Conservation (phyloP, 2,797 vertebrate species). For the Poeciliopsis presidionis region DNA sequence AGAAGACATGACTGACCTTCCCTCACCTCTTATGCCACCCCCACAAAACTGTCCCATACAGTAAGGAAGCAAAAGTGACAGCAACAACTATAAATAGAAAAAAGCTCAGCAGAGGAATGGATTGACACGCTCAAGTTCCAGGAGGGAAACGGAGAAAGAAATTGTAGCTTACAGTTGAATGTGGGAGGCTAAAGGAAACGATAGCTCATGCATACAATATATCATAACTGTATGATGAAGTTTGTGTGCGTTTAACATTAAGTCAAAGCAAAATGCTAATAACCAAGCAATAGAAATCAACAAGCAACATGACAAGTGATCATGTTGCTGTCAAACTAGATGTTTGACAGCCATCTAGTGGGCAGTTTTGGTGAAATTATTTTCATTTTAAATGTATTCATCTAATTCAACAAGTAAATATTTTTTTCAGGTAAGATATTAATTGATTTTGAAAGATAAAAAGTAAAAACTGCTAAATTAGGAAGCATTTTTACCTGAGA, state of each 20-base stretch:
- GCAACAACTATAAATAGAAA: slow-evolving; percentile 73
- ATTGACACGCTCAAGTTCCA: slow-evolving; percentile 48
- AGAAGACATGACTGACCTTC: slow-evolving; percentile 12
- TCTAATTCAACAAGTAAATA: neutral
- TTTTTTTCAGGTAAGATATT: neutral
- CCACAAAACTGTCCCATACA: slow-evolving; percentile 41
- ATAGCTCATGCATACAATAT: neutral
- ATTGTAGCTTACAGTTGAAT: slow-evolving; percentile 46
- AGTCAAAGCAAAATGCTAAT: neutral
- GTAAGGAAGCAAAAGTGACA: slow-evolving; percentile 61
- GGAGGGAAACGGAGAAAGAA: slow-evolving; percentile 14
- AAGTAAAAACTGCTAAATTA: neutral
- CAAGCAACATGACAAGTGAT: neutral
- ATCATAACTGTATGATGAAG: neutral
- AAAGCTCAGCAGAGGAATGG: slow-evolving; percentile 58
- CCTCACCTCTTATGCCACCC: neutral
- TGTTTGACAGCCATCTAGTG: slow-evolving; percentile 52
- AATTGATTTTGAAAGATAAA: neutral
- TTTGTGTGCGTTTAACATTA: neutral
- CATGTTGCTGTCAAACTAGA: no score
- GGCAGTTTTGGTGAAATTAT: slow-evolving; percentile 9
- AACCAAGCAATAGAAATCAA: slow-evolving; percentile 7
- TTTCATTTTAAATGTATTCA: neutral
- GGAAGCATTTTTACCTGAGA: neutral
- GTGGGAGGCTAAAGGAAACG: slow-evolving; percentile 1